Evolutionary conservation across 2,113 vertebrate species (phyloP), one percentile per base, ranked within the genome.

Genomic region (Oryzias woworae): DNA sequence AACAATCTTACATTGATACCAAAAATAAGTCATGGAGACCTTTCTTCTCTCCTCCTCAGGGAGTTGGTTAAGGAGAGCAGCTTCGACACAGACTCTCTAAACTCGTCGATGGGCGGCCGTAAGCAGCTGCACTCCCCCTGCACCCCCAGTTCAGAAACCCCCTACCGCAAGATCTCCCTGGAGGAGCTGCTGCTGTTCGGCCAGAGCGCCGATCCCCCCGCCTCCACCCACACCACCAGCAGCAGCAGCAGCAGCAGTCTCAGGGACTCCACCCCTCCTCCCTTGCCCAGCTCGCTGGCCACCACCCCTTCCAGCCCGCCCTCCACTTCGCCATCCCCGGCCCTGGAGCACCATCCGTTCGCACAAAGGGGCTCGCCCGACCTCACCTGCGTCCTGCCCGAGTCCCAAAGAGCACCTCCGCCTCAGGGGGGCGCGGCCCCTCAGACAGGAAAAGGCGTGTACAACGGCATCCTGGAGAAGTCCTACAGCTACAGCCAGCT

Each of bases 391-490:
- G 86, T 88, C 56, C 78, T 95, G 42, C 92, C 94, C 3, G 96
- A 98, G 86, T 95, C 95, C 2, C 95, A 96, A 44, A 96, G 95
- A 55, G 90, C 91, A 78, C 93, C 94, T 69, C 95, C 95, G 85
- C 93, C 93, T 18, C 93, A 68, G 56, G 78, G 82, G n/a, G 28
- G 4, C 26, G 47, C 8, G 5, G n/a, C 41, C 28, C 51, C 82
- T 23, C 65, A 23, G 6, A 54, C 93, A 24, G 93, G 93, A 10
- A 95, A 95, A 80, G 82, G 83, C 52, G 81, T 94, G 71, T 96
- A 98, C 90, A 99, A 98, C 26, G 96, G 97, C 86, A 92, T 96
- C 80, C 82, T 99, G 92, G 97, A 99, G 91, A 99, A 99, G 81
- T 98, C 96, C 47, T 96, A 95, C 90, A 99, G 96, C 92, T 94